Evolutionary conservation across 2,797 vertebrate species (phyloP), one percentile per base, ranked within the genome.

Genomic region (Pteropus rufus): DNA sequence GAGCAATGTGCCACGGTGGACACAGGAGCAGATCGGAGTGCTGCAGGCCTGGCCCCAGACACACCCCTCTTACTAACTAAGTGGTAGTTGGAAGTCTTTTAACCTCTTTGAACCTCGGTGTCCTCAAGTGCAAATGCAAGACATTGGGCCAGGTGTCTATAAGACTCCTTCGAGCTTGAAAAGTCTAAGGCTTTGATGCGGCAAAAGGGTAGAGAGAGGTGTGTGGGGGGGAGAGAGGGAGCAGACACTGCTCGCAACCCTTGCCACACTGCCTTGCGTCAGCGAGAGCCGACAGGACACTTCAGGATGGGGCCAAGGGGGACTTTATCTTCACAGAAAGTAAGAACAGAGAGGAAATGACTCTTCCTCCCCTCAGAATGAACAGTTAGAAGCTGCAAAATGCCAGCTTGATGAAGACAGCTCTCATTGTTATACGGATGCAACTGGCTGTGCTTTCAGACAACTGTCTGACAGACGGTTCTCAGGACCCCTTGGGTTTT

Each of bases 221-320:
- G 16, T 0, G 5, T 34, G 34, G 34, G 0, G 5, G 8, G 3
- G 21, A 58, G 15, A 2, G 2, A 4, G 26, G 8, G 6, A 15
- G 21, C 21, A 3, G 31, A 62, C 2, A 4, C 23, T 18, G 12
- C 24, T 12, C 26, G 2, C 4, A 18, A 54, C 4, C 56, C 56
- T 58, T 67, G 21, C 31, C 0, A 1, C 6, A 54, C 16, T 36
- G 36, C 89, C 16, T 18, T 5, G n/a, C 1, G 10, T 23, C 29
- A n/a, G 49, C 56, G 19, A 16, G 8, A n/a, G 14, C 18, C 14
- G 2, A 26, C 16, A 10, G 18, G 34, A 10, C 1, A 14, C 18
- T 46, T 52, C 56, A 73, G 26, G 67, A 70, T 12, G 23, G 60
- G 56, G 64, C 49, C 49, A 70, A 79, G 18, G 11, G 2, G 24